Percentiles rank a stretch among this genome's conserved stretches.
phyloP scores from a whole-genome alignment of 64 coral and sea anemone genomes.

The Cladopsammia gracilis region DNA sequence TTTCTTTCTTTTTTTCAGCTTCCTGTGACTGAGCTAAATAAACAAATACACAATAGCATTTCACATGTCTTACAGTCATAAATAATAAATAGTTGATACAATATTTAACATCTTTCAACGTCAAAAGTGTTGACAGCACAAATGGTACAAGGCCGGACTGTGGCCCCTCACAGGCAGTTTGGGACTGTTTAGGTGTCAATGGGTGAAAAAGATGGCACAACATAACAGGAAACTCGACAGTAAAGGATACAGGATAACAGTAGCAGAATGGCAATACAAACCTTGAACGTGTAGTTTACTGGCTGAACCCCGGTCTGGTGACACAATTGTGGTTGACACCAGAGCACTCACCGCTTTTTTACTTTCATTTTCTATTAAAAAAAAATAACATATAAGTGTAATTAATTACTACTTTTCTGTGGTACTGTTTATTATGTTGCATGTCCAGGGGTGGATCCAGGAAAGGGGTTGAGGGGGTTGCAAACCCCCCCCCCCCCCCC shows the following conservation, averaged over 20 bases:
- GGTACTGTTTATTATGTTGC: too few relatives aligned
- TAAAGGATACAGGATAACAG: neutral
- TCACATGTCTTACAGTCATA: neutral
- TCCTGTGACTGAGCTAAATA: conserved; percentile 1
- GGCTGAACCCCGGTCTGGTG: conserved; percentile 6
- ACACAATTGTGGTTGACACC: neutral
- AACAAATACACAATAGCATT: neutral
- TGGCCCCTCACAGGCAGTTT: too few relatives aligned
- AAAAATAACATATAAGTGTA: neutral
- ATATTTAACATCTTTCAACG: too few relatives aligned
- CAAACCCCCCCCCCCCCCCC: too few relatives aligned
- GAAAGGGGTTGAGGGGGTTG: too few relatives aligned
- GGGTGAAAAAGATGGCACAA: neutral
- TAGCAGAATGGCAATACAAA: neutral
- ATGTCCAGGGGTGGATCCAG: too few relatives aligned
- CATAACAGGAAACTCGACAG: too few relatives aligned
- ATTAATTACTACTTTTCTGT: too few relatives aligned
- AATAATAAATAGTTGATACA: neutral
- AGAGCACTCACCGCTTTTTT: conserved; percentile 71
- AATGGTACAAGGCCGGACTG: too few relatives aligned
- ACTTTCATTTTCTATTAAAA: conserved; percentile 59
- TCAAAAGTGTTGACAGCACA: too few relatives aligned
- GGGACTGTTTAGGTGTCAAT: too few relatives aligned
- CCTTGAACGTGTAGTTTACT: neutral
- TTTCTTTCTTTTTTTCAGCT: conserved; percentile 46